These are phyloP conservation scores for Bombyx huttoni DNA, from an alignment of 2,888 invertebrate genomes.

Conservation along the genomic window DNA sequence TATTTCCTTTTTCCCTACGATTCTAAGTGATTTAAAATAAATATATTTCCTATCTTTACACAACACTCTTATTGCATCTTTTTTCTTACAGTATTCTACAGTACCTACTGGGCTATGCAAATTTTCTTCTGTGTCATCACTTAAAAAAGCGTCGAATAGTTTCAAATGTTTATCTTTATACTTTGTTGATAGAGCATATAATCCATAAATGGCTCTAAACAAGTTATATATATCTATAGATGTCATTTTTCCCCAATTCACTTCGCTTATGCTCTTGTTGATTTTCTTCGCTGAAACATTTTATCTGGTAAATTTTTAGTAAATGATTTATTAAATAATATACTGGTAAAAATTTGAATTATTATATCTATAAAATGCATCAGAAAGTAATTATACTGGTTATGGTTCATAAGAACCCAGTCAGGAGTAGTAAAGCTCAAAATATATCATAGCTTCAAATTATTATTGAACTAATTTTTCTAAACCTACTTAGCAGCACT, in stretches of 20 bases:
- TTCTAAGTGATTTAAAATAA: constrained; percentile 74
- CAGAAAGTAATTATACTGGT: no score
- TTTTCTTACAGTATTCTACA: constrained; percentile 71
- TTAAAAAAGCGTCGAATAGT: constrained; percentile 70
- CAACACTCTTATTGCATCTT: constrained; percentile 73
- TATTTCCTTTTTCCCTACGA: constrained; percentile 81
- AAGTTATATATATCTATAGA: constrained; percentile 78
- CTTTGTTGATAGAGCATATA: constrained; percentile 74
- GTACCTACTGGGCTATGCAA: constrained; percentile 61
- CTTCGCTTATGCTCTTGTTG: constrained; percentile 67
- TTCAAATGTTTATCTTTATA: constrained; percentile 76
- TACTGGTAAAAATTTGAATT: no score
- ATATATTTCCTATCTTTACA: constrained; percentile 78
- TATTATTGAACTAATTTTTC: no score
- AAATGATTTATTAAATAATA: no score
- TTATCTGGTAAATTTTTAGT: no score
- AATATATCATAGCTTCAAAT: no score
- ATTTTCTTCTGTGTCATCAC: constrained; percentile 20
- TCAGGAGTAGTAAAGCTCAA: no score
- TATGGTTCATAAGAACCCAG: no score
- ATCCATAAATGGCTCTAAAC: constrained; percentile 77
- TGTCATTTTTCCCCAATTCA: constrained; percentile 78
- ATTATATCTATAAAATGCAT: no score
- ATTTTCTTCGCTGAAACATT: constrained; percentile 81
- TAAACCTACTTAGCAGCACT: no score